Base-by-base conservation (phyloP, 2,888 invertebrate genomes). In the Andrena chrysosceles region DNA sequence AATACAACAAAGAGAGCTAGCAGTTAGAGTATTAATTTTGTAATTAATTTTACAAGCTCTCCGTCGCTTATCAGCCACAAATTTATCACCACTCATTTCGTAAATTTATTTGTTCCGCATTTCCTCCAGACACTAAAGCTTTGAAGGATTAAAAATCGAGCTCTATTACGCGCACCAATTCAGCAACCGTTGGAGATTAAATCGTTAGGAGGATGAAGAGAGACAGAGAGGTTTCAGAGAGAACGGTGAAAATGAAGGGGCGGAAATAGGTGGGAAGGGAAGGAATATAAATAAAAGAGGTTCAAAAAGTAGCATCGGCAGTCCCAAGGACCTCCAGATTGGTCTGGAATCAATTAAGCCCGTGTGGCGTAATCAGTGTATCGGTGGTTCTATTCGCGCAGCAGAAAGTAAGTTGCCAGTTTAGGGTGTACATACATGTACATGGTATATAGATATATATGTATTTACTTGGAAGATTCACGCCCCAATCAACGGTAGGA, bases 261-360 rank as follows among this genome's bases (percentile, higher is more conserved):
- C 56, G 20, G 67, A 56, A 56, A 8, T 59, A 20, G 48, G 54
- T n/a, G 49, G 33, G 20, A 71, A 26, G 73, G 35, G 29, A 62
- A 72, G 64, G 31, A 54, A 64, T 49, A 79, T 54, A 52, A 79
- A 69, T 70, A 70, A 74, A 70, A 76, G 63, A 81, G 79, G 82
- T 81, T 88, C 68, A 77, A 86, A 84, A 86, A 83, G 70, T 74
- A 42, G 73, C 73, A 56, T 23, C 48, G 64, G 33, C 76, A 35
- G 77, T 64, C 77, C 76, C 72, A 67, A 74, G 81, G 85, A 75
- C 52, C 78, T 77, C 76, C 83, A 91, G 92, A 93, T 93, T 92
- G 92, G 91, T 91, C 87, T 83, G 90, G 89, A 93, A 93, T 93
- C 92, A 93, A 93, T 93, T 93, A 93, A 93, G 91, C 79, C 86